Base-by-base conservation (phyloP, 1,140 invertebrate species). In the Homalodisca vitripennis region DNA sequence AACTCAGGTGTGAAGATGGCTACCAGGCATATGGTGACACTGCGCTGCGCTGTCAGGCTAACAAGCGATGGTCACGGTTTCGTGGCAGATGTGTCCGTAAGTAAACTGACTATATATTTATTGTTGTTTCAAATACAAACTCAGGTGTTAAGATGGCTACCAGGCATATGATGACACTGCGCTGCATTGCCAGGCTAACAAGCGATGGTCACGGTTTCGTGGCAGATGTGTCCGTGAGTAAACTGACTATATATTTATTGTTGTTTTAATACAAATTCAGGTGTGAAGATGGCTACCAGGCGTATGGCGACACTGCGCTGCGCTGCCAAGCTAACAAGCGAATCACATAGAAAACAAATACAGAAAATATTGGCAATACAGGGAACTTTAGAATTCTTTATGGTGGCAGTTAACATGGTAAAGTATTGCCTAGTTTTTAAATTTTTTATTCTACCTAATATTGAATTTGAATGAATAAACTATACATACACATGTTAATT, bases 41-140 rank as follows among this genome's bases (percentile, higher is more conserved):
- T 60, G 75, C 73, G 34, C 72, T 81, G 2, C 76, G 76, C 12
- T 89, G 87, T 77, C 74, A 80, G 13, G 70, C 79, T 3, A 81
- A 78, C 70, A 80, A 81, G 26, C 81, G 78, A 27, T 89, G 87
- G 87, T 82, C 82, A 1, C 73, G 74, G 70, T 80, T 85, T n/a
- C 73, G 73, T 30, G 86, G 85, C 67, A 79, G 77, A 76, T 89
- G 87, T 74, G 74, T 79, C 31, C 29, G 60, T 63, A 63, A 63
- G 60, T 63, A n/a, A n/a, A n/a, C n/a, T n/a, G n/a, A n/a, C n/a
- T n/a, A n/a, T n/a, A n/a, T 46, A n/a, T 46, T 12, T 12, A 46
- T 46, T 12, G 41, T n/a, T 12, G 12, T 12, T 46, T 46, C 10
- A n/a, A n/a, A n/a, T n/a, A n/a, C n/a, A 77, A 70, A 26, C 85